Conservation (phyloP, 1,140 invertebrate species). For the Drosophila malerkotliana region DNA sequence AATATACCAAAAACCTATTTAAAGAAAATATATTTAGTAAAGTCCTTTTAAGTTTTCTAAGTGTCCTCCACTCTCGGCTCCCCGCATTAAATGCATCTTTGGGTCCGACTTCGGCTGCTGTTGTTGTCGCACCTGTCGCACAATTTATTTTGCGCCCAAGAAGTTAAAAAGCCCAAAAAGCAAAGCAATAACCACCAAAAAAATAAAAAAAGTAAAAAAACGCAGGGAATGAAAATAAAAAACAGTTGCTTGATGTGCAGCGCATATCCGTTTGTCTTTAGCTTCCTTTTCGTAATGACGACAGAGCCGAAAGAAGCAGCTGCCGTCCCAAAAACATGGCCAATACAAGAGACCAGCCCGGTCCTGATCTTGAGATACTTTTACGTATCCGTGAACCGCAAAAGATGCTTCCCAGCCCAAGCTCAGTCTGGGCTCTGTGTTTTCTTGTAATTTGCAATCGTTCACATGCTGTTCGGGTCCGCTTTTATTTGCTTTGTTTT, state of each 20-base stretch:
- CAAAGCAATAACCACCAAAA: slow-evolving; percentile 63
- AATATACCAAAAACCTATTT: no score
- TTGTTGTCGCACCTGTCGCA: slow-evolving; percentile 77
- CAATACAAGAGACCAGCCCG: slow-evolving; percentile 24
- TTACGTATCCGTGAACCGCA: slow-evolving; percentile 11
- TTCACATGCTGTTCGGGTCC: slow-evolving; percentile 80
- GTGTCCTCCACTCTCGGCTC: slow-evolving; percentile 8
- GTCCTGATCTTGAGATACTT: slow-evolving; percentile 65
- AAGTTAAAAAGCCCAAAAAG: slow-evolving; percentile 68
- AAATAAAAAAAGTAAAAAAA: slow-evolving; percentile 27
- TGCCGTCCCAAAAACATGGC: slow-evolving; percentile 54
- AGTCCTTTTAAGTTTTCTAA: not conserved
- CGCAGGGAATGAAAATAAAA: slow-evolving; percentile 37
- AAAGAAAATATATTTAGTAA: no score
- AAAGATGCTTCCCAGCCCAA: slow-evolving; percentile 25
- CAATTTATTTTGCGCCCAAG: slow-evolving; percentile 79
- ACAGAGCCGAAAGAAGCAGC: slow-evolving; percentile 75
- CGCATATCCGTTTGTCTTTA: slow-evolving; percentile 82
- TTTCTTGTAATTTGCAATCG: slow-evolving; percentile 77
- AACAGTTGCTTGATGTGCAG: slow-evolving; percentile 78
- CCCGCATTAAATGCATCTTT: slow-evolving; percentile 5
- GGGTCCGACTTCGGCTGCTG: slow-evolving; percentile 46
- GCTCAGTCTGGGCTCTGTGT: slow-evolving; percentile 32
- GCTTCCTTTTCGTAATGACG: slow-evolving; percentile 79
- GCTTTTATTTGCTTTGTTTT: slow-evolving; percentile 76